Conservation (phyloP, 2,888 invertebrate species). For the Meganola albula region DNA sequence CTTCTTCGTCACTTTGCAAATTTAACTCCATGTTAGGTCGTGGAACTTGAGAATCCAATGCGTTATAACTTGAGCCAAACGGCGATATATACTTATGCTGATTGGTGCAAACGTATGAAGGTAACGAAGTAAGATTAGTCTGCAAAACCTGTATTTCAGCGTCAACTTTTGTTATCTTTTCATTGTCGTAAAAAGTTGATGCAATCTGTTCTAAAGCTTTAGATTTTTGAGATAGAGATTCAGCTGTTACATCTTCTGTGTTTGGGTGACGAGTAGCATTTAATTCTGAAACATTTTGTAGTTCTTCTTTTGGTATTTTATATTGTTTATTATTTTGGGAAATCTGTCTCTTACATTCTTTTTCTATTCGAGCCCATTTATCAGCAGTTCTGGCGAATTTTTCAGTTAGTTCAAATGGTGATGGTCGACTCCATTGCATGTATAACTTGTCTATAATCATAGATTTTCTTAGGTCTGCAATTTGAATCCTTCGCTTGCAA, state of each 20-base stretch:
- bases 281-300: conserved; percentile 8
- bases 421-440: conserved; percentile 39
- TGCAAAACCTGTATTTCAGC: conserved; percentile 12
- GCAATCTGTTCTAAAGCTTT: neutral
- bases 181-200: neutral
- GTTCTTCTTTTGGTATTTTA: neutral
- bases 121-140: conserved; percentile 27
- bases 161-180: conserved; percentile 4
- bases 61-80: conserved; percentile 29
- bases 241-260: conserved; percentile 36
- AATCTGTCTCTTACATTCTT: conserved; percentile 16
- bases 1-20: conserved; percentile 16
- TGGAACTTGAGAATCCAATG: conserved; percentile 23
- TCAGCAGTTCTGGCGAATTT: conserved; percentile 45
- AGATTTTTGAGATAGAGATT: conserved; percentile 5
- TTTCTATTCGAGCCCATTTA: conserved; percentile 40
- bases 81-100: conserved; percentile 47
- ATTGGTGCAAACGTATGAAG: conserved; percentile 40
- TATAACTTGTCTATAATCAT: conserved; percentile 52
- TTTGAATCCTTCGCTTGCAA: conserved; percentile 42
- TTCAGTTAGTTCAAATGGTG: conserved; percentile 54
- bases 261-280: conserved; percentile 39
- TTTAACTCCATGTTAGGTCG: conserved; percentile 7
- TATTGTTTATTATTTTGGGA: conserved; percentile 4
- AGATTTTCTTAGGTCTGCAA: conserved; percentile 40